A percentile compares a stretch with the other conserved stretches of the same genome.
These are phyloP conservation scores for Clavelina lepadiformis DNA, from an alignment of 23 tunicate genomes.

Conservation along the genomic window DNA sequence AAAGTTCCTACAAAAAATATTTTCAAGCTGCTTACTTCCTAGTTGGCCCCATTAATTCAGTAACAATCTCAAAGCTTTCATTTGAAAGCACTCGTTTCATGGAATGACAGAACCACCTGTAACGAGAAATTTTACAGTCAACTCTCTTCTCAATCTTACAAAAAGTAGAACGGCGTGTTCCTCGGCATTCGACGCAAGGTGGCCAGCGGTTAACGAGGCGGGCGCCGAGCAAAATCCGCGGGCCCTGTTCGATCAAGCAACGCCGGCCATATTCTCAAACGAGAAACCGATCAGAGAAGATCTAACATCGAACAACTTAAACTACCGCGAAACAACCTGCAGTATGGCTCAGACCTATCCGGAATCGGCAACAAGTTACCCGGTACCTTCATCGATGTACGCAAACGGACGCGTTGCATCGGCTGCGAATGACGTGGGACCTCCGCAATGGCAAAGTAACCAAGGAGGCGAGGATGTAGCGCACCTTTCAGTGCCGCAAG, in stretches of 20 bases:
- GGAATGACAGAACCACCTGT: conserved; percentile 21
- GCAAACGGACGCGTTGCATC: background rate
- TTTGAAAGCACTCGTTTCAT: too few relatives aligned
- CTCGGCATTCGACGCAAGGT: conserved; percentile 6
- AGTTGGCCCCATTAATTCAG: too few relatives aligned
- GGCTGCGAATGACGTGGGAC: background rate
- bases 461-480: too few relatives aligned
- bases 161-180: background rate
- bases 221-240: conserved; percentile 5
- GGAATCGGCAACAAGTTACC: background rate
- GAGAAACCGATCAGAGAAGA: too few relatives aligned
- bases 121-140: conserved; percentile 29
- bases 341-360: background rate
- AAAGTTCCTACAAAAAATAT: too few relatives aligned
- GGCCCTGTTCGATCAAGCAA: background rate
- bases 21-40: too few relatives aligned
- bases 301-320: too few relatives aligned
- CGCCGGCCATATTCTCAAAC: too few relatives aligned
- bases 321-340: too few relatives aligned
- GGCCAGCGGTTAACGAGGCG: conserved; percentile 14
- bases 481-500: background rate
- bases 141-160: conserved; percentile 17
- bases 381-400: background rate
- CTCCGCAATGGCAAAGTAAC: background rate
- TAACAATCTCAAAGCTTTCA: too few relatives aligned